A percentile compares a stretch with the other conserved stretches of the same genome.
These are phyloP conservation scores for Anarrhichthys ocellatus DNA, from an alignment of 2,113 vertebrate genomes.

Conservation along the genomic window DNA sequence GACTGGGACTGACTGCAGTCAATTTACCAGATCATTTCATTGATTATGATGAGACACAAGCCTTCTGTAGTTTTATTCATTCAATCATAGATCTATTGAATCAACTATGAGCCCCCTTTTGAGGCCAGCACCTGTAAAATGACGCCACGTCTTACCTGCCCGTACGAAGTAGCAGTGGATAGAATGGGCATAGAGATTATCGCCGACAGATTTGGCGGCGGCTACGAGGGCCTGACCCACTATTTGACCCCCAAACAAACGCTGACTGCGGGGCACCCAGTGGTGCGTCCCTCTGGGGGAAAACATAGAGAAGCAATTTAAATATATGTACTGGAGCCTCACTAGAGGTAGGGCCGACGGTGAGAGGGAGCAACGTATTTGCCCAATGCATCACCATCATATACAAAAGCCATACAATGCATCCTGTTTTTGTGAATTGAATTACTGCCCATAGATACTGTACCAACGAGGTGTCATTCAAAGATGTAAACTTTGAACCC, in stretches of 20 bases:
- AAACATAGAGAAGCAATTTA: background rate
- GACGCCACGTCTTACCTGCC: constrained; percentile 81
- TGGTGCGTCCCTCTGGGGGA: constrained; percentile 88
- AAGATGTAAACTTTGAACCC: background rate
- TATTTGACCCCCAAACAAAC: constrained; percentile 94
- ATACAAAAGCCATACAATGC: background rate
- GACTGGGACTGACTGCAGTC: background rate
- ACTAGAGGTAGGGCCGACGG: background rate
- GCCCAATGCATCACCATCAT: background rate
- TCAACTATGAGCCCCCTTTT: background rate
- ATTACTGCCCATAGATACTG: background rate
- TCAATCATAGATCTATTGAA: background rate
- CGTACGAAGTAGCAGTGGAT: constrained; percentile 96
- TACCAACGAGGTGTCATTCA: background rate
- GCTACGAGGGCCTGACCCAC: constrained; percentile 94
- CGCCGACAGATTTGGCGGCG: constrained; percentile 89
- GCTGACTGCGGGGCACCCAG: constrained; percentile 88
- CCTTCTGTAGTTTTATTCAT: background rate
- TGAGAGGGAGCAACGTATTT: background rate
- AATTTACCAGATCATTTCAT: background rate
- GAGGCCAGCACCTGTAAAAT: background rate
- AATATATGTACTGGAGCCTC: background rate
- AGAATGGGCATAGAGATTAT: constrained; percentile 88
- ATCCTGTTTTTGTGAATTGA: background rate
- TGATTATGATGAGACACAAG: background rate